phyloP scores from a whole-genome alignment of 2,888 invertebrate genomes.

The Steromphala cineraria region DNA sequence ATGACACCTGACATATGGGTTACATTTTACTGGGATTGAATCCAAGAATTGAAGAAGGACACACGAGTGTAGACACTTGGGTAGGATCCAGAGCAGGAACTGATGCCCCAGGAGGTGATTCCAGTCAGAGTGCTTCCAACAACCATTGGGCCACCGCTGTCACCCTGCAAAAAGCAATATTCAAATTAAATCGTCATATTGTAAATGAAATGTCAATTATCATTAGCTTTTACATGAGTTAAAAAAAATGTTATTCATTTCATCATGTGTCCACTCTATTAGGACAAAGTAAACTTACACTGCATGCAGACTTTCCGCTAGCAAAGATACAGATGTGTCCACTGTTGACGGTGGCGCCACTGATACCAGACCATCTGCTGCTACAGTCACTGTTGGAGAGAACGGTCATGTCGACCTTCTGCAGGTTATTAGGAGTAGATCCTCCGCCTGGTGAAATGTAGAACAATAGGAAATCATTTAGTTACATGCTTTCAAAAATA shows the following conservation, averaged over 20 bases:
- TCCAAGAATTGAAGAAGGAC: constrained; percentile 42
- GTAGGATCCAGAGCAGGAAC: constrained; percentile 40
- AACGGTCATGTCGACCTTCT: constrained; percentile 40
- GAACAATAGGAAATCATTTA: too few species aligned
- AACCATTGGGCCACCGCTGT: constrained; percentile 53
- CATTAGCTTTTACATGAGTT: too few species aligned
- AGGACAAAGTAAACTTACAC: constrained; percentile 30
- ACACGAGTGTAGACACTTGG: constrained; percentile 54
- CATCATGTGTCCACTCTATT: too few species aligned
- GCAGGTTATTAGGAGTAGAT: constrained; percentile 28
- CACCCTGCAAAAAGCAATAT: constrained; percentile 41
- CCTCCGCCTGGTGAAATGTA: constrained; percentile 26
- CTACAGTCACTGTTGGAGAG: constrained; percentile 35
- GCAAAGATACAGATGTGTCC: constrained; percentile 44
- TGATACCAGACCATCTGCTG: constrained; percentile 26
- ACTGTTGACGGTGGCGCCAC: constrained; percentile 30
- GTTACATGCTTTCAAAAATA: too few species aligned
- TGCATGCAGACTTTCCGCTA: constrained; percentile 44
- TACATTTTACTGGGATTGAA: background rate
- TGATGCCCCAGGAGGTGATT: constrained; percentile 54
- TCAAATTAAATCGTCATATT: background rate
- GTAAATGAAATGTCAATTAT: too few species aligned
- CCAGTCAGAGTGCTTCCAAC: constrained; percentile 46
- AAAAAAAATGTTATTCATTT: too few species aligned
- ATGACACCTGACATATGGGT: background rate